phyloP scores from a whole-genome alignment of 1,140 invertebrate genomes.

The Macrobrachium nipponense region DNA sequence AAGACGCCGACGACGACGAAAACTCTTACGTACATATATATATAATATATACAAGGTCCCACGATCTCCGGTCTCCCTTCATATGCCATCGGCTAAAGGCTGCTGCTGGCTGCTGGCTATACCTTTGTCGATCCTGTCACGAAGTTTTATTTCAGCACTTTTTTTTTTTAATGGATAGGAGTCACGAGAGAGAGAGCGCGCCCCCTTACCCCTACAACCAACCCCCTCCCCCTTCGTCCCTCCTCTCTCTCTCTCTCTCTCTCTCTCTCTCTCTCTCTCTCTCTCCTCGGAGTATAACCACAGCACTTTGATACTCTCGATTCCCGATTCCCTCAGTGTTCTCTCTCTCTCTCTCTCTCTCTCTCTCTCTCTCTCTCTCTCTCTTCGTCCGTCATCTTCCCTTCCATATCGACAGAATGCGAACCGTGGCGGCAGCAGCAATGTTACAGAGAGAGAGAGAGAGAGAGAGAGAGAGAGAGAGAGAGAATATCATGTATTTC shows the following conservation, averaged over 20 bases:
- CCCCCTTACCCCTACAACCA: too few species aligned
- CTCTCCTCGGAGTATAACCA: neutral
- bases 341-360: neutral
- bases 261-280: neutral
- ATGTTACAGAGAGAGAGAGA: too few species aligned
- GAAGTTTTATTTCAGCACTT: slow-evolving; percentile 34
- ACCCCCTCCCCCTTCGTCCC: neutral
- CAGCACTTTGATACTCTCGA: neutral
- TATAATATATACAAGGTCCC: neutral
- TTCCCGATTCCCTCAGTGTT: neutral
- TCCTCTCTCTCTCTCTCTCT: neutral
- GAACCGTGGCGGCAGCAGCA: too few species aligned
- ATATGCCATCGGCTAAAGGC: neutral
- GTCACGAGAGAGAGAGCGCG: neutral
- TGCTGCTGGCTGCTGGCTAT: slow-evolving; percentile 2
- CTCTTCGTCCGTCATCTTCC: neutral
- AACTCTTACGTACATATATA: too few species aligned
- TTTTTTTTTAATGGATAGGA: slow-evolving; percentile 42
- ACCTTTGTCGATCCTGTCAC: slow-evolving; percentile 55
- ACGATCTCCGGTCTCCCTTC: neutral
- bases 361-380: neutral
- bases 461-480: too few species aligned
- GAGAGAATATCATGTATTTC: too few species aligned
- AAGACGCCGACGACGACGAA: too few species aligned
- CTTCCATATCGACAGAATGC: too few species aligned